Conservation (phyloP, 2,797 vertebrate species). For the Enteromius argenteus region DNA sequence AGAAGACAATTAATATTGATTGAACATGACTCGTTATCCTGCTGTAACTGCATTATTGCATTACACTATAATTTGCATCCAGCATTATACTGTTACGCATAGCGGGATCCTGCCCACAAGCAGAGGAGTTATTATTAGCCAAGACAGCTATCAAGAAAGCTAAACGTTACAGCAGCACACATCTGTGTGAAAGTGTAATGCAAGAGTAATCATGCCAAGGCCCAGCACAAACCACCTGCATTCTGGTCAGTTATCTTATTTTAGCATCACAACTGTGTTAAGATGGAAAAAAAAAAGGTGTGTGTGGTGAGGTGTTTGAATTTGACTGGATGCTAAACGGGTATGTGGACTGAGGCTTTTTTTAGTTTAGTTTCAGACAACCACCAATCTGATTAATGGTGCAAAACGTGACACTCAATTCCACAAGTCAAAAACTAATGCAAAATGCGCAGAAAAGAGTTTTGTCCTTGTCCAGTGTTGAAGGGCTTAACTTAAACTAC, state of each 20-base stretch:
- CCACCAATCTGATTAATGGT: not conserved
- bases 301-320: not conserved
- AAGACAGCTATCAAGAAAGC: not conserved
- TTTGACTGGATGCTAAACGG: not conserved
- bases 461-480: not conserved
- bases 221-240: not conserved
- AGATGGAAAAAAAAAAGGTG: not conserved
- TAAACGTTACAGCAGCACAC: not conserved
- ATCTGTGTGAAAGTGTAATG: conserved; percentile 3
- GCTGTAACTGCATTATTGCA: not conserved
- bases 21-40: not conserved
- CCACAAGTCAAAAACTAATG: not conserved
- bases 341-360: conserved; percentile 3
- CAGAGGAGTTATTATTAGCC: not conserved
- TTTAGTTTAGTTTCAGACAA: conserved; percentile 1
- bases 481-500: not conserved
- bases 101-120: not conserved
- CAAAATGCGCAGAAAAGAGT: not conserved
- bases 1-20: not conserved
- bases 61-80: not conserved
- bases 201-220: not conserved
- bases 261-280: conserved; percentile 20
- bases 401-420: not conserved
- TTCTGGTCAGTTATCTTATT: not conserved
- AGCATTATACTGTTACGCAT: not conserved